Evolutionary conservation across 2,113 vertebrate genomes (phyloP).

Genomic region (Pica pica): DNA sequence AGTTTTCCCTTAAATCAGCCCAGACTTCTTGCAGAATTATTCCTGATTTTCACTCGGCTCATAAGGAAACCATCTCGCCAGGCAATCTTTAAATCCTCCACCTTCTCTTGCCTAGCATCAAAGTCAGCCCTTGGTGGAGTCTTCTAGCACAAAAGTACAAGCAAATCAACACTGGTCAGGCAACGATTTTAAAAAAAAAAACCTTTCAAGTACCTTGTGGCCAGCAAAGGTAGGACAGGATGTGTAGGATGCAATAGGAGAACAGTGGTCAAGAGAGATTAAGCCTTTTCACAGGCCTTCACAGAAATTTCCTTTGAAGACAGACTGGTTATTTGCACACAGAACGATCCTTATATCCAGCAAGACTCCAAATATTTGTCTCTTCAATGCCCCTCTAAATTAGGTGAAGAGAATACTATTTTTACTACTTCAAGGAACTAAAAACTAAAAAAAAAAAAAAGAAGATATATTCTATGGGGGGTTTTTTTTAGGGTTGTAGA

Average conservation of each 20-base stretch:
- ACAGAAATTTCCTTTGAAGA: background rate
- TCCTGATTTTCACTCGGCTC: background rate
- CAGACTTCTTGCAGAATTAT: background rate
- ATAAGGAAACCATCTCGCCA: background rate
- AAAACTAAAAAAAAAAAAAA: background rate
- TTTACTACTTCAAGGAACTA: background rate
- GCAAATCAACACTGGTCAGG: background rate
- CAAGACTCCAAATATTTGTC: background rate
- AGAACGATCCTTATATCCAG: background rate
- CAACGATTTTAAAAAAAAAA: background rate
- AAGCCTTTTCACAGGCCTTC: background rate
- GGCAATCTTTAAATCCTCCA: background rate
- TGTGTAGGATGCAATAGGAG: accelerated
- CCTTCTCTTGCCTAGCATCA: background rate
- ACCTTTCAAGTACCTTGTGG: too few relatives aligned
- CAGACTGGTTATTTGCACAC: background rate
- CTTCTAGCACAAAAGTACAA: background rate
- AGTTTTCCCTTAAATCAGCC: background rate
- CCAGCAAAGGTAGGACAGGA: background rate
- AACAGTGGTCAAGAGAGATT: background rate
- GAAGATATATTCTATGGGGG: accelerated
- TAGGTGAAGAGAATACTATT: background rate
- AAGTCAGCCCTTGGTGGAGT: background rate
- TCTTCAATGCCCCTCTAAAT: background rate
- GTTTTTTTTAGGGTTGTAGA: background rate